Evolutionary conservation across 2,888 invertebrate genomes (phyloP), one percentile per base, ranked within the genome.

Genomic region (Xanthorhoe spadicearia): DNA sequence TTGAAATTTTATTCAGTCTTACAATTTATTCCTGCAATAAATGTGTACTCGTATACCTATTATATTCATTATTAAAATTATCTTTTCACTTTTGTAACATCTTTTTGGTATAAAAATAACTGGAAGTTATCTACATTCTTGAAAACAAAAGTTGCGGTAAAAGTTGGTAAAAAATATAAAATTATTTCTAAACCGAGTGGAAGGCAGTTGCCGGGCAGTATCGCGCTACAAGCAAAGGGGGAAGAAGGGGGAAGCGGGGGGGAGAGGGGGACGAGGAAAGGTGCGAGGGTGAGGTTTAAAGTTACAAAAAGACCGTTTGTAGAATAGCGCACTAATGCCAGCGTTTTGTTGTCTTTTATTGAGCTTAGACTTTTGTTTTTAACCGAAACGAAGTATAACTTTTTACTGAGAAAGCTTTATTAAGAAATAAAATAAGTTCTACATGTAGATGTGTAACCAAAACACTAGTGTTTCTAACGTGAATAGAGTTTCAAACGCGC

Each of bases 191-290:
- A 53, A 53, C 32, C 15, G 32, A 35, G 32, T 32, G 6, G 53
- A 53, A 35, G n/a, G 32, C 32, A 53, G 53, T 53, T 32, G 32
- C 17, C 32, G 8, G 32, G 32, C 53, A 35, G n/a, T n/a, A n/a
- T n/a, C n/a, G n/a, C 4, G 23, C 23, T 4, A 23, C 23, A 23
- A 23, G 23, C 23, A 23, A 23, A 49, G 6, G 28, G 28, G 6
- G 0, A 7, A 32, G 32, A 32, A 32, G 32, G 8, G 38, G 3
- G 35, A 46, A n/a, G 7, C 8, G 17, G 48, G 7, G 7, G 17
- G 4, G 15, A 7, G 48, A 1, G 17, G 15, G 17, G 6, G 1
- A 15, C 48, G 0, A 1, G 17, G 17, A 15, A 5, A 5, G 48
- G 15, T 1, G 48, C 13, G 15, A 7, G 15, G 15, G 48, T 3